A percentile compares a stretch with the other conserved stretches of the same genome.
Conservation (phyloP, 2,888 invertebrate species). For the Beris chalybata region DNA sequence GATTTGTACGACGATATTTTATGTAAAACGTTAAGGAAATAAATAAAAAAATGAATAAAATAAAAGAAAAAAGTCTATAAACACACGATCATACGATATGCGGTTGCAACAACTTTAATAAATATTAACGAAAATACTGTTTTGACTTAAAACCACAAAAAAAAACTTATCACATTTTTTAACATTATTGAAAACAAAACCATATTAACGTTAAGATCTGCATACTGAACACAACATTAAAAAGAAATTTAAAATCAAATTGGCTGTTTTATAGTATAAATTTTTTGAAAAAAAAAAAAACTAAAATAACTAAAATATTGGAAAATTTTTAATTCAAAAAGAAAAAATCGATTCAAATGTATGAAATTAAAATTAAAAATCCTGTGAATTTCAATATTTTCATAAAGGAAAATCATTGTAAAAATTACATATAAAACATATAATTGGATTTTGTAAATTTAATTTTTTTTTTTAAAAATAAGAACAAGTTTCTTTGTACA, state of each 20-base stretch:
- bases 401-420: too few relatives aligned
- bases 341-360: neutral
- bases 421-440: too few relatives aligned
- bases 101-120: conserved; percentile 13
- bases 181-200: neutral
- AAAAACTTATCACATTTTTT: conserved; percentile 4
- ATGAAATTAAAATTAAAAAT: too few relatives aligned
- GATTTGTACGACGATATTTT: conserved; percentile 4
- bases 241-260: conserved; percentile 30
- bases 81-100: conserved; percentile 37
- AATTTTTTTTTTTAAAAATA: too few relatives aligned
- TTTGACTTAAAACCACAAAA: neutral
- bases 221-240: conserved; percentile 5
- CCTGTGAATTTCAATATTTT: too few relatives aligned
- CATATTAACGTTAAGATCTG: neutral
- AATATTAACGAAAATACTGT: neutral
- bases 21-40: conserved; percentile 1
- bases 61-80: conserved; percentile 2
- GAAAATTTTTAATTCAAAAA: conserved; percentile 11
- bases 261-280: conserved; percentile 36
- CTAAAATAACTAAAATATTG: neutral
- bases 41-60: conserved; percentile 8
- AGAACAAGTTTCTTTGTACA: too few relatives aligned
- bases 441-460: too few relatives aligned
- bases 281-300: conserved; percentile 5